Conservation (phyloP, 2,888 invertebrate genomes). For the Caenorhabditis drosophilae region DNA sequence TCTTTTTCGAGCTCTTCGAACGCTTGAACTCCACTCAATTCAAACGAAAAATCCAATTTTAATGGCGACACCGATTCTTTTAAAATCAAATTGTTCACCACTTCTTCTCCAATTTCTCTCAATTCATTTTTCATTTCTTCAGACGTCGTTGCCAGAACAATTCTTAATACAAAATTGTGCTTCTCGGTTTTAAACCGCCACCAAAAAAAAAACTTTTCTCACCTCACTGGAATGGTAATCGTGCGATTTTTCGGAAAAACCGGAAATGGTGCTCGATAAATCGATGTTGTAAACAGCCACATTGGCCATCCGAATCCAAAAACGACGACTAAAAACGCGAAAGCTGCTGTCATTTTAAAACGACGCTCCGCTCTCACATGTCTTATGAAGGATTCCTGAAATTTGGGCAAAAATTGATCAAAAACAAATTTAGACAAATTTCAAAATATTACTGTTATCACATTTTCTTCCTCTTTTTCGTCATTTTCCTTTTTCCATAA, state of each 20-base stretch:
- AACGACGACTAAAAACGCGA: conserved; percentile 46
- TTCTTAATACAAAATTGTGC: neutral
- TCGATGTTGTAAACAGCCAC: conserved; percentile 57
- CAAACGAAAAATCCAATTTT: conserved; percentile 15
- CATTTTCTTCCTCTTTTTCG: conserved; percentile 12
- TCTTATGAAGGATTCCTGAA: conserved; percentile 26
- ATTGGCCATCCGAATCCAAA: conserved; percentile 51
- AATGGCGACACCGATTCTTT: conserved; percentile 17
- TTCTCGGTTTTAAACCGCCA: too few species aligned
- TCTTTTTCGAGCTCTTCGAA: conserved; percentile 10
- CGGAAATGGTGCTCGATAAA: conserved; percentile 32
- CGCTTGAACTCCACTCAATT: conserved; percentile 9
- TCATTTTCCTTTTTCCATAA: conserved; percentile 7
- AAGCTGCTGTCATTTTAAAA: conserved; percentile 28
- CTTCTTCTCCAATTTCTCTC: conserved; percentile 3
- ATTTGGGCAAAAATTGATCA: neutral
- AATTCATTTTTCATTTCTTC: neutral
- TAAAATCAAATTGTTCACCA: conserved; percentile 10
- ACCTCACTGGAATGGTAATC: conserved; percentile 20
- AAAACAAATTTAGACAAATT: conserved; percentile 12
- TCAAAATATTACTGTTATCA: too few species aligned
- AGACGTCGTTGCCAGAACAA: conserved; percentile 8
- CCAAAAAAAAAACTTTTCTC: too few species aligned
- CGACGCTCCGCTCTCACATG: conserved; percentile 13
- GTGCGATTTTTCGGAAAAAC: conserved; percentile 20